Evolutionary conservation across 2,113 vertebrate genomes (phyloP), one percentile per base, ranked within the genome.

Genomic region (Cynoglossus semilaevis): DNA sequence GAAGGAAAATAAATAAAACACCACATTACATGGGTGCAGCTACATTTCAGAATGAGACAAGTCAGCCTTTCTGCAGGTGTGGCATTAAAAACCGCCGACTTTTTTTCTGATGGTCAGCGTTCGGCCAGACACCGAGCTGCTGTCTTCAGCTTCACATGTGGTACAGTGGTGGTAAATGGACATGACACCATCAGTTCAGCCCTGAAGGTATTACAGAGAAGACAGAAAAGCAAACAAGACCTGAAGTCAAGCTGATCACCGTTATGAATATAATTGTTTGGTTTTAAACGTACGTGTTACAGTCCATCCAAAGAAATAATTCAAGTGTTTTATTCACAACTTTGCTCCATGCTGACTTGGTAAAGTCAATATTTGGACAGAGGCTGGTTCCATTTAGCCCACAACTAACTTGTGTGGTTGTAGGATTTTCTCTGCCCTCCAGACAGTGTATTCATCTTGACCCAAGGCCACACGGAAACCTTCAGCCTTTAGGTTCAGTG

Each of bases 351-450:
- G 68, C 63, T 9, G 65, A 81, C 65, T 50, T 41, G 63, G 73
- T 57, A 77, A 68, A 85, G 83, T 80, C 72, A 88, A 87, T 80
- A 81, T 86, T 81, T 74, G 51, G 52, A 60, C 34, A 65, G 70
- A 58, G 35, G 62, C 58, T 62, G 76, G 64, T 58, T 60, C 71
- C 46, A 38, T 63, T 1, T 34, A 69, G 70, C n/a, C 5, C 1
- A 49, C 62, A 48, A 34, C 74, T 64, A 69, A 64, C 77, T 42
- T 57, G 35, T 74, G 10, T 34, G 62, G 41, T 37, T 81, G 52
- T 68, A 69, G 58, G 58, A 60, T 55, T 58, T 42, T 63, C 70
- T 73, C 66, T 82, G 55, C 74, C 29, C 73, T 58, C 22, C 64
- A 68, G 18, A 77, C 70, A 67, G 72, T 77, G 74, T 19, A 60